Conservation (phyloP, 2,113 vertebrate species). For the Scatophagus argus region DNA sequence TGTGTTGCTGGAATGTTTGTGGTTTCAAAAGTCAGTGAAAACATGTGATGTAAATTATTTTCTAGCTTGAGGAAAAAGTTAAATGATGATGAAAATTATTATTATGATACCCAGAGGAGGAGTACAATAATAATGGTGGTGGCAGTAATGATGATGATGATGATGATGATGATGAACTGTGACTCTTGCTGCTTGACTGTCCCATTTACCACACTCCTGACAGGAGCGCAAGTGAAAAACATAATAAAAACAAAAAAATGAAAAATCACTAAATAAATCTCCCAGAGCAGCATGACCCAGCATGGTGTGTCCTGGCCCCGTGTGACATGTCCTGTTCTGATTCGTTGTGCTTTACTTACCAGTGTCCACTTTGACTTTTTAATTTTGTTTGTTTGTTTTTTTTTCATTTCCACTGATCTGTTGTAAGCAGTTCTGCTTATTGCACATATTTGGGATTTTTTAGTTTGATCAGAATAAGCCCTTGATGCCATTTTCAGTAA, state of each 20-base stretch:
- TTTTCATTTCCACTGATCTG: slow-evolving; percentile 21
- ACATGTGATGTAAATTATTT: slow-evolving; percentile 92
- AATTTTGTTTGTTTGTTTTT: slow-evolving; percentile 43
- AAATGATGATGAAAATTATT: slow-evolving; percentile 68
- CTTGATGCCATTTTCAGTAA: background rate
- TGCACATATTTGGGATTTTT: background rate
- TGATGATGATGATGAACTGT: slow-evolving; percentile 83
- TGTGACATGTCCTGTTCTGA: slow-evolving; percentile 80
- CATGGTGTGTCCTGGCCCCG: slow-evolving; percentile 85
- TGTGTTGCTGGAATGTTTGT: slow-evolving; percentile 96
- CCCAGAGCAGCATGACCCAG: slow-evolving; percentile 95
- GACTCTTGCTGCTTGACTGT: slow-evolving; percentile 92
- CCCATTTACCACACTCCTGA: slow-evolving; percentile 87
- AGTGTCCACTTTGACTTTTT: slow-evolving; percentile 39
- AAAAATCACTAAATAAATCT: slow-evolving; percentile 89
- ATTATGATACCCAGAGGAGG: slow-evolving; percentile 52
- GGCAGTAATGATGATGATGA: slow-evolving; percentile 49
- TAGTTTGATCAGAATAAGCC: slow-evolving; percentile 2
- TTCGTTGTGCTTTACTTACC: slow-evolving; percentile 60
- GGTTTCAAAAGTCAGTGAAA: slow-evolving; percentile 88
- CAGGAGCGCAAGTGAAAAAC: slow-evolving; percentile 88
- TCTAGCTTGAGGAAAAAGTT: slow-evolving; percentile 86
- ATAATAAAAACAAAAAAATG: slow-evolving; percentile 69
- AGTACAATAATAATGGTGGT: slow-evolving; percentile 68
- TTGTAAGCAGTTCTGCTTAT: background rate